These are phyloP conservation scores for Sturmia bella DNA, from an alignment of 2,888 invertebrate genomes.

Conservation along the genomic window DNA sequence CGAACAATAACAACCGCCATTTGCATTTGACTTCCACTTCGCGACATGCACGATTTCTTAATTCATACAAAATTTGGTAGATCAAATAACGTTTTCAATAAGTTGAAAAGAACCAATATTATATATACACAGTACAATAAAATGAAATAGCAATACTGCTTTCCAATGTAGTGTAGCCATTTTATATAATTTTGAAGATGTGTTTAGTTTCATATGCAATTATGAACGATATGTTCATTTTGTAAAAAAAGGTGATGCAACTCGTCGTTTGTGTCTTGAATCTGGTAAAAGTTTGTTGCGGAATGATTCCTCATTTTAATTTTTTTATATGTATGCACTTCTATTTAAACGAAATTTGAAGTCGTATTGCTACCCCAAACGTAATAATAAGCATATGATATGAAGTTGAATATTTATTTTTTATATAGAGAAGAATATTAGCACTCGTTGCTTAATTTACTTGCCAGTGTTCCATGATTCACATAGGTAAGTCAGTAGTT, in stretches of 20 bases:
- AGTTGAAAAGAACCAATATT: conserved; percentile 39
- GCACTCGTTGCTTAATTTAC: too few relatives aligned
- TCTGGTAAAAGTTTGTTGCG: too few relatives aligned
- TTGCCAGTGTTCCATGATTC: too few relatives aligned
- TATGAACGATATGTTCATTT: conserved; percentile 30
- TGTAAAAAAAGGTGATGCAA: not conserved
- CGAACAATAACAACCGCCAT: conserved; percentile 99
- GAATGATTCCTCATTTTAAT: too few relatives aligned
- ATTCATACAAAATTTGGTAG: conserved; percentile 30
- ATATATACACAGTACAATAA: not conserved
- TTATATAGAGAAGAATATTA: too few relatives aligned
- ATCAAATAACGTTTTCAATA: conserved; percentile 10
- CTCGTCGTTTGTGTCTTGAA: too few relatives aligned
- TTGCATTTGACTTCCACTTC: conserved; percentile 87
- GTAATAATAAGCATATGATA: too few relatives aligned
- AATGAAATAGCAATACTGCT: conserved; percentile 36
- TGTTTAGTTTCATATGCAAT: conserved; percentile 46
- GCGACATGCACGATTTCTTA: conserved; percentile 64
- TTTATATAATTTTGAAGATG: conserved; percentile 51
- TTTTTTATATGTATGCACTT: too few relatives aligned
- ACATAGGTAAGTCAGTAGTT: too few relatives aligned
- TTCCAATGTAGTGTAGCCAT: conserved; percentile 63
- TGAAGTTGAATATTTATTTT: too few relatives aligned
- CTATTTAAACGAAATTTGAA: too few relatives aligned
- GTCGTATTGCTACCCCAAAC: too few relatives aligned